Evolutionary conservation across 1,140 invertebrate species (phyloP).

Genomic region (Megalopta genalis): DNA sequence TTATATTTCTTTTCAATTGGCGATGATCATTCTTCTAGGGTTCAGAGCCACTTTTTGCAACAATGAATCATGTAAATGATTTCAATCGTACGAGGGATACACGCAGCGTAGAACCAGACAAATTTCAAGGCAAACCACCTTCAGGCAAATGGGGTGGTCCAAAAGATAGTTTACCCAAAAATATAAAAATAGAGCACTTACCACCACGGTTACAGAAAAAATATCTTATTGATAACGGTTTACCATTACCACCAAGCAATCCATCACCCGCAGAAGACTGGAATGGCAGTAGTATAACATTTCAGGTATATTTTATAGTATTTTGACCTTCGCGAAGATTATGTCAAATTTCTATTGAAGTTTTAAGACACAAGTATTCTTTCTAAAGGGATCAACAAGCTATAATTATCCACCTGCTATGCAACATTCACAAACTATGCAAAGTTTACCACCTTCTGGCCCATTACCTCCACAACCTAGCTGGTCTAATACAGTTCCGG

Average conservation of each 20-base stretch:
- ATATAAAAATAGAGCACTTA: slow-evolving; percentile 77
- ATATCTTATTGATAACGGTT: slow-evolving; percentile 79
- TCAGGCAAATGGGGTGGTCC: slow-evolving; percentile 78
- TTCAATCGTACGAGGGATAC: slow-evolving; percentile 79
- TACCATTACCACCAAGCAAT: slow-evolving; percentile 67
- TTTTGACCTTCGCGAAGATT: not conserved
- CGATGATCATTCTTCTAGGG: slow-evolving; percentile 70
- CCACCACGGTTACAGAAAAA: slow-evolving; percentile 81
- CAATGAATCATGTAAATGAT: slow-evolving; percentile 71
- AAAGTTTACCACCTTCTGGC: slow-evolving; percentile 70
- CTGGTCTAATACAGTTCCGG: slow-evolving; percentile 80
- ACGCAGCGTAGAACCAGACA: slow-evolving; percentile 81
- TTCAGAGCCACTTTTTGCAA: slow-evolving; percentile 79
- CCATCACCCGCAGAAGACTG: slow-evolving; percentile 77
- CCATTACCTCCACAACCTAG: slow-evolving; percentile 66
- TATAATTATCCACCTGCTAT: slow-evolving; percentile 66
- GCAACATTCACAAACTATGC: slow-evolving; percentile 74
- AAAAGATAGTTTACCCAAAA: slow-evolving; percentile 74
- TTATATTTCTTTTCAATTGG: not conserved
- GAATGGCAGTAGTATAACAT: slow-evolving; percentile 80
- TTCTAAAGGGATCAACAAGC: slow-evolving; percentile 65
- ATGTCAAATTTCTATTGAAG: slow-evolving; percentile 3
- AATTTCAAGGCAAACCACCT: slow-evolving; percentile 81
- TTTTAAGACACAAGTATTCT: not conserved
- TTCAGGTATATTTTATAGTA: slow-evolving; percentile 70